phyloP scores from a whole-genome alignment of 2,797 vertebrate species.

The Gorsachius magnificus region DNA sequence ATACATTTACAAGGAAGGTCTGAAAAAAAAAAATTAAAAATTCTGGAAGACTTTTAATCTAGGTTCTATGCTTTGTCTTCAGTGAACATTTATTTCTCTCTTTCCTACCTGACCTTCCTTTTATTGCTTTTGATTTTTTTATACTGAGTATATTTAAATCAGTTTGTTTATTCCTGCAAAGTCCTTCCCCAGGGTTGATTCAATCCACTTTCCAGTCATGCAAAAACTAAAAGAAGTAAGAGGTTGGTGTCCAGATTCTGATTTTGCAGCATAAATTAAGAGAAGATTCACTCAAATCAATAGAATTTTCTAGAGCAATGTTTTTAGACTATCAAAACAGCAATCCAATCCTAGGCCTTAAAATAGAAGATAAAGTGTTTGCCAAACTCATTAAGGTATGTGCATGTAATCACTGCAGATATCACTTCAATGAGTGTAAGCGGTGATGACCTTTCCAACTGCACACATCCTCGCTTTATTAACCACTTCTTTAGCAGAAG shows the following conservation, averaged over 20 bases:
- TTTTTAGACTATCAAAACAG: background rate
- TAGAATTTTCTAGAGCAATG: background rate
- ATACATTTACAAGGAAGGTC: background rate
- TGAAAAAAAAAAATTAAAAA: background rate
- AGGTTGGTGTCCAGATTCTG: background rate
- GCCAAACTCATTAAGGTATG: background rate
- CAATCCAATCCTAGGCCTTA: background rate
- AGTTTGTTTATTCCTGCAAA: background rate
- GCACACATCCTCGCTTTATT: background rate
- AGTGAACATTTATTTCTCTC: background rate
- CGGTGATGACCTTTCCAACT: background rate
- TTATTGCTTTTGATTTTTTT: background rate
- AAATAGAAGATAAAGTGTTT: conserved; percentile 21
- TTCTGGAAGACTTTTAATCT: background rate
- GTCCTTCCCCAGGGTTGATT: background rate
- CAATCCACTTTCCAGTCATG: background rate
- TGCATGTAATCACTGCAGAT: background rate
- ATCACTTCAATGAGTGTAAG: background rate
- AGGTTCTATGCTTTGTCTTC: background rate
- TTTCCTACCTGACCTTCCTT: background rate
- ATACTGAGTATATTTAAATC: background rate
- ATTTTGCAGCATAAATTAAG: background rate
- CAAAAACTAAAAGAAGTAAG: background rate
- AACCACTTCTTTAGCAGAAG: background rate
- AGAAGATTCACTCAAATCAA: background rate